Evolutionary conservation across 2,888 invertebrate species (phyloP), one percentile per base, ranked within the genome.

Genomic region (Protonemura montana): DNA sequence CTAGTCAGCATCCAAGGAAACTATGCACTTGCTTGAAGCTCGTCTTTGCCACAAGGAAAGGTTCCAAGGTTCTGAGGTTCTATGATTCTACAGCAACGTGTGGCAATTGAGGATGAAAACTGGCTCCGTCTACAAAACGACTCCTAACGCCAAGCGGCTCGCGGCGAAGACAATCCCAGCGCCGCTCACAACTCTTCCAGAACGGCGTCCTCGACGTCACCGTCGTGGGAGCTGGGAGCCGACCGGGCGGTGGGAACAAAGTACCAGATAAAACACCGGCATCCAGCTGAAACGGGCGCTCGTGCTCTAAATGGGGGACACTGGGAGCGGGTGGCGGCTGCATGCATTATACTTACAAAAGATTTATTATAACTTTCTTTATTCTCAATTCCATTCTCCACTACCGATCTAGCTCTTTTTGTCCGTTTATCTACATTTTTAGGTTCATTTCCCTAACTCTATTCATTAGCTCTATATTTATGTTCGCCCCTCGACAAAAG

Each of bases 281-380:
- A 13, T 16, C 59, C 76, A 84, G 21, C 85, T 85, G 76, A 59
- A 76, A 85, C 26, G 27, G 59, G 85, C 26, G 13, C 59, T 30
- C 76, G 26, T 26, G 29, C 30, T 6, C 3, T 6, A 3, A 29
- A n/a, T 28, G 59, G 59, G 13, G 5, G 35, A 3, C 35, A 28
- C 30, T 1, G 27, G 81, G 81, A 25, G 76, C 10, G 28, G 59
- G 13, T 1, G 59, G 59, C 13, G 3, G 59, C 59, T 21, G 59
- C 59, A 13, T 59, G 59, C 59, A 59, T 59, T 3, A 59, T 59
- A 59, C 59, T 59, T 59, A 86, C 59, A 84, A 86, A 16, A 42
- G 7, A 80, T 88, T 87, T 88, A 87, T 88, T 87, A 88, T 88
- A 88, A 88, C 87, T 88, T 87, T 87, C 88, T 88, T 88, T 88